A percentile compares a stretch with the other conserved stretches of the same genome.
phyloP scores from a whole-genome alignment of 2,888 invertebrate species.

The Cinara cedri region DNA sequence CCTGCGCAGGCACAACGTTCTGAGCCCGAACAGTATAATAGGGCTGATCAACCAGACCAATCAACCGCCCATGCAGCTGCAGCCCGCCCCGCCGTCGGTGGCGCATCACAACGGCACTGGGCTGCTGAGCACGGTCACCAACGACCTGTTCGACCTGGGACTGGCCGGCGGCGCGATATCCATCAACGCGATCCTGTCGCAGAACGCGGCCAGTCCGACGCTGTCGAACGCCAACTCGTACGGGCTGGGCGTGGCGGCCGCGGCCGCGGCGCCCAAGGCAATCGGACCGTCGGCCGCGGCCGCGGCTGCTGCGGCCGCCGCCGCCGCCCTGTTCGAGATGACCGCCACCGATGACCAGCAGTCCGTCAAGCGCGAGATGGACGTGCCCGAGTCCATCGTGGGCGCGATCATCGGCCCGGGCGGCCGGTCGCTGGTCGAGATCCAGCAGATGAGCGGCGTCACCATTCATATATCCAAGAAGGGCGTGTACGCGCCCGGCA shows the following conservation, averaged over 20 bases:
- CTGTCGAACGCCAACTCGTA: constrained; percentile 50
- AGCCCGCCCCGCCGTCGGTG: constrained; percentile 21
- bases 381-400: constrained; percentile 94
- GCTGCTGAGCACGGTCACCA: constrained; percentile 50
- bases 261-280: constrained; percentile 37
- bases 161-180: constrained; percentile 52
- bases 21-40: constrained; percentile 78
- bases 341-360: constrained; percentile 37
- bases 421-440: constrained; percentile 94
- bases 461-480: constrained; percentile 99
- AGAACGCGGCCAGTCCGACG: constrained; percentile 55
- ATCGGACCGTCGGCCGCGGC: constrained; percentile 7
- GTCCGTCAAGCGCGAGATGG: constrained; percentile 66
- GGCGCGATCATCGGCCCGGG: constrained; percentile 96
- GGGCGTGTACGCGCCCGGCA: constrained; percentile 96
- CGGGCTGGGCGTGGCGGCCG: constrained; percentile 50
- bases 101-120: constrained; percentile 47
- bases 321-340: constrained; percentile 41
- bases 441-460: constrained; percentile 95
- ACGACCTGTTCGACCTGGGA: constrained; percentile 58
- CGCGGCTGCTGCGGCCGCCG: constrained; percentile 23
- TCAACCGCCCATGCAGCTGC: constrained; percentile 22
- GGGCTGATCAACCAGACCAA: constrained; percentile 43
- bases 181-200: constrained; percentile 50
- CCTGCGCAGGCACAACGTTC: constrained; percentile 69